Evolutionary conservation across 2,888 invertebrate genomes (phyloP).

Genomic region (Xiphydria camelus): DNA sequence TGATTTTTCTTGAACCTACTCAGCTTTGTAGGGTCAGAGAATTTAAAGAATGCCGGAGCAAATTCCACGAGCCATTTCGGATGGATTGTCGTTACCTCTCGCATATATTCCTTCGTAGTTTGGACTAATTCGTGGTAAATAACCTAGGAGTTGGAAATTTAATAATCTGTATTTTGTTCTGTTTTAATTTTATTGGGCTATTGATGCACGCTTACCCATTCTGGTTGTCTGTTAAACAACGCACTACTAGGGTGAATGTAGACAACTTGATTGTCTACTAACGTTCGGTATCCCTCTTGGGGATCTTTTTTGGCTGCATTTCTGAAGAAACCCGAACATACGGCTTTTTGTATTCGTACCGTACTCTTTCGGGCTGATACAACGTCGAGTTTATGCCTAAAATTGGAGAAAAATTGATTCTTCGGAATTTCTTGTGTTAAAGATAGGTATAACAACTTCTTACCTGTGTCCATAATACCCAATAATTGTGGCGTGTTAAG

Average conservation of each 20-base stretch:
- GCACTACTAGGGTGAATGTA: slow-evolving; percentile 99
- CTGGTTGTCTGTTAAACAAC: slow-evolving; percentile 96
- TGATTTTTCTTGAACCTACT: slow-evolving; percentile 99
- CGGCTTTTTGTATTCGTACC: slow-evolving; percentile 94
- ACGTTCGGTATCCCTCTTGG: slow-evolving; percentile 95
- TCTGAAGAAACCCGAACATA: slow-evolving; percentile 97
- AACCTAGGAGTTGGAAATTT: slow-evolving; percentile 67
- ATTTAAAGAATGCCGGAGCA: slow-evolving; percentile 98
- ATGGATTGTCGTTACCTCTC: slow-evolving; percentile 95
- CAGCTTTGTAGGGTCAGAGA: slow-evolving; percentile 96
- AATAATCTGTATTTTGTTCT: too few relatives aligned
- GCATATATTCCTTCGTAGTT: slow-evolving; percentile 99
- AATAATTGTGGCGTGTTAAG: too few relatives aligned
- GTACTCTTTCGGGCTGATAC: slow-evolving; percentile 96
- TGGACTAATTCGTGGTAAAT: slow-evolving; percentile 98
- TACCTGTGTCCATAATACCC: slow-evolving; percentile 95
- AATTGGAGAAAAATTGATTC: slow-evolving; percentile 25
- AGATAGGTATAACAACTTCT: slow-evolving; percentile 25
- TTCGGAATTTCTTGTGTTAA: slow-evolving; percentile 7
- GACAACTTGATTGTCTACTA: slow-evolving; percentile 97
- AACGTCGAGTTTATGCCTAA: slow-evolving; percentile 90
- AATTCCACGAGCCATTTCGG: slow-evolving; percentile 99
- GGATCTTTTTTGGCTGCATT: slow-evolving; percentile 99
- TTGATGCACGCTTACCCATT: slow-evolving; percentile 68
- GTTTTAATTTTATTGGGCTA: slow-evolving; percentile 1